These are phyloP conservation scores for Lepidothrix coronata DNA, from an alignment of 2,113 vertebrate species.

Conservation along the genomic window DNA sequence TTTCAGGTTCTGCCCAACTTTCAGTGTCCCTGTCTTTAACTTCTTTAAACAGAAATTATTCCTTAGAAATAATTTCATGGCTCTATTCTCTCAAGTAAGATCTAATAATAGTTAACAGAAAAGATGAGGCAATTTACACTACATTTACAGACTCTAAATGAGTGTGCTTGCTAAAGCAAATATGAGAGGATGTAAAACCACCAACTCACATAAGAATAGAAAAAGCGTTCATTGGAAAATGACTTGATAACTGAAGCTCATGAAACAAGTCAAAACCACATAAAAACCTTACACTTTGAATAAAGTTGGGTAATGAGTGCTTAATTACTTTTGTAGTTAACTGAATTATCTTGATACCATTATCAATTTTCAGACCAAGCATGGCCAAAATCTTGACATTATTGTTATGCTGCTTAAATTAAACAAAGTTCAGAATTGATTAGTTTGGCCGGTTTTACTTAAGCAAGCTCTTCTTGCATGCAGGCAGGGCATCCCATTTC, in stretches of 20 bases:
- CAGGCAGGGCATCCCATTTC: neutral
- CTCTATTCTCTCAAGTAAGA: neutral
- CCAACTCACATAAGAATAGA: neutral
- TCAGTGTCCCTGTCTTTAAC: neutral
- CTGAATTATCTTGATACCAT: neutral
- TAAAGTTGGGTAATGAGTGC: neutral
- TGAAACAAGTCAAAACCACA: neutral
- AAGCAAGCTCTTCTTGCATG: neutral
- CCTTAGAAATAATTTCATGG: neutral
- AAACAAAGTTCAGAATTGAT: neutral
- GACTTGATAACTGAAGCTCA: neutral
- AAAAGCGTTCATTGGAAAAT: neutral
- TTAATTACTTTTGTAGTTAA: neutral
- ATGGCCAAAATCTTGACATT: neutral
- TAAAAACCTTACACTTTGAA: neutral
- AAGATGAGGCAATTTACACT: neutral
- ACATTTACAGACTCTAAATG: neutral
- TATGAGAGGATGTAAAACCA: neutral
- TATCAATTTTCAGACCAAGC: neutral
- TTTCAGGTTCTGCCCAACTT: neutral
- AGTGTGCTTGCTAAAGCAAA: neutral
- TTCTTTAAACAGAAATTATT: neutral
- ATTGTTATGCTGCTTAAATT: neutral
- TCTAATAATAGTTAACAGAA: neutral
- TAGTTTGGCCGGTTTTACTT: neutral